These are phyloP conservation scores for Papilio elwesi DNA, from an alignment of 2,888 invertebrate genomes.

Conservation along the genomic window DNA sequence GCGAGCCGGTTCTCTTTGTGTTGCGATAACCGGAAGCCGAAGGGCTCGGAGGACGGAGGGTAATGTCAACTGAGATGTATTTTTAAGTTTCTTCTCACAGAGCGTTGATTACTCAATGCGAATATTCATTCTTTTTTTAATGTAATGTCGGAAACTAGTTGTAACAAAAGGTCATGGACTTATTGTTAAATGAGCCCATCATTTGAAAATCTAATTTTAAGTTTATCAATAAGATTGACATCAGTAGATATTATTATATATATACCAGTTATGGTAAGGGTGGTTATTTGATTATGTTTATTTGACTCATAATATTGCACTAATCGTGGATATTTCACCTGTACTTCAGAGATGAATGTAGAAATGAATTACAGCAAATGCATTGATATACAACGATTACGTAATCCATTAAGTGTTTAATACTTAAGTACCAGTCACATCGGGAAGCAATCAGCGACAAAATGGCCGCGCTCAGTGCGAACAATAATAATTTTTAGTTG, in stretches of 20 bases:
- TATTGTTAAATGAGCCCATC: too few species aligned
- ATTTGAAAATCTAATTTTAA: too few species aligned
- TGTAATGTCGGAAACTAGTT: constrained; percentile 40
- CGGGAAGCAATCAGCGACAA: constrained; percentile 65
- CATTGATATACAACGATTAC: constrained; percentile 3
- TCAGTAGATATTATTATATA: too few species aligned
- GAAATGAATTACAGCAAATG: constrained; percentile 14
- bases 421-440: constrained; percentile 47
- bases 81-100: constrained; percentile 76
- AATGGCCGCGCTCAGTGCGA: constrained; percentile 81
- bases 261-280: too few species aligned
- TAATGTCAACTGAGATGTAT: constrained; percentile 80
- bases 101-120: constrained; percentile 67
- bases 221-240: too few species aligned
- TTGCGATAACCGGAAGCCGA: constrained; percentile 83
- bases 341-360: constrained; percentile 31
- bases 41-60: constrained; percentile 79
- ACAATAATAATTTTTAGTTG: constrained; percentile 83
- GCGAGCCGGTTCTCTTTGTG: constrained; percentile 74
- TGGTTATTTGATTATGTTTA: too few species aligned
- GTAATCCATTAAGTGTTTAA: constrained; percentile 33
- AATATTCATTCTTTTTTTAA: constrained; percentile 53
- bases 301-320: too few species aligned
- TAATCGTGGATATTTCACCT: background rate
- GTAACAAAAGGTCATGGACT: background rate